Conservation (phyloP, 1,140 invertebrate species). For the Epicauta chinensis region DNA sequence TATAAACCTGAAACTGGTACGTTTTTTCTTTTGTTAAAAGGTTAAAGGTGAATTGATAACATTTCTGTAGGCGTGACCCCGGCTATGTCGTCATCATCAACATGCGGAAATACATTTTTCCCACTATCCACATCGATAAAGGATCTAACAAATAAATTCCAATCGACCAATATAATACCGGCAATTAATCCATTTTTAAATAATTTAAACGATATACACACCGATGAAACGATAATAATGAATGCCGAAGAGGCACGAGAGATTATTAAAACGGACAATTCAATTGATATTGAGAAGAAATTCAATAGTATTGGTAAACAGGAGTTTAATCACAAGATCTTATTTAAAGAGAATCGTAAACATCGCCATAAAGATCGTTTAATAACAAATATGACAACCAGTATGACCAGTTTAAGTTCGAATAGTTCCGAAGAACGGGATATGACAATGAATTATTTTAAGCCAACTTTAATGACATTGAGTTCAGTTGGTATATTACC, state of each 20-base stretch:
- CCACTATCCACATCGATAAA: slow-evolving; percentile 31
- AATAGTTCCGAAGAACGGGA: slow-evolving; percentile 33
- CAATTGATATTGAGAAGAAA: slow-evolving; percentile 21
- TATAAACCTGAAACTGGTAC: slow-evolving; percentile 46
- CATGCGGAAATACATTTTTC: slow-evolving; percentile 19
- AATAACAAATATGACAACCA: slow-evolving; percentile 20
- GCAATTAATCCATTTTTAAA: slow-evolving; percentile 29
- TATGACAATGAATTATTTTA: slow-evolving; percentile 6
- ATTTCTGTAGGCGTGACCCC: not conserved
- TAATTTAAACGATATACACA: slow-evolving; percentile 30
- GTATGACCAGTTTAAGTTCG: slow-evolving; percentile 24
- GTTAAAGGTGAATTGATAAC: not conserved
- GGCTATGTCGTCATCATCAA: slow-evolving; percentile 21
- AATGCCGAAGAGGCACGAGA: slow-evolving; percentile 51
- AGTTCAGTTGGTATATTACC: slow-evolving; percentile 43
- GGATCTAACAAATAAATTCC: slow-evolving; percentile 34
- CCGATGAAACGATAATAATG: slow-evolving; percentile 41
- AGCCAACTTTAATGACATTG: slow-evolving; percentile 41
- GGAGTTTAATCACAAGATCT: slow-evolving; percentile 53
- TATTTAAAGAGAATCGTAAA: slow-evolving; percentile 44
- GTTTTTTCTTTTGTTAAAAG: slow-evolving; percentile 26
- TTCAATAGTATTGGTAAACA: slow-evolving; percentile 48
- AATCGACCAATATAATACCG: slow-evolving; percentile 28
- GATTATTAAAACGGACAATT: slow-evolving; percentile 36
- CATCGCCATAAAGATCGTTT: slow-evolving; percentile 33